A percentile compares a stretch with the other conserved stretches of the same genome.
phyloP scores from a whole-genome alignment of 2,888 invertebrate species.

The Miltochrista miniata region DNA sequence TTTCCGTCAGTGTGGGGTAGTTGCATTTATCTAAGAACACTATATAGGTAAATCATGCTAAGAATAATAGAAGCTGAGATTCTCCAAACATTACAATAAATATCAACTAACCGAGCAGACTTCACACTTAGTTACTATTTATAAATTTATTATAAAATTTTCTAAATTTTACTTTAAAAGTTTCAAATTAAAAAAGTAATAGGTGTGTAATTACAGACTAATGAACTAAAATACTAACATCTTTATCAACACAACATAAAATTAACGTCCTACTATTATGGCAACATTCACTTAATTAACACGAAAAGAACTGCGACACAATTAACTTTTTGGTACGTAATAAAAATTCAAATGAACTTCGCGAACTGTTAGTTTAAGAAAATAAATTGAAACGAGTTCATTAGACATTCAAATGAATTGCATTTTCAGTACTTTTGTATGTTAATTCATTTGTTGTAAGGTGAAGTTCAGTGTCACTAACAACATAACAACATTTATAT shows the following conservation, averaged over 20 bases:
- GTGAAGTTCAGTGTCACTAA: slow-evolving; percentile 79
- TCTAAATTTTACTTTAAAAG: no score
- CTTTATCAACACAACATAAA: slow-evolving; percentile 11
- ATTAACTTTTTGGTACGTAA: slow-evolving; percentile 37
- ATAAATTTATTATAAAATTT: no score
- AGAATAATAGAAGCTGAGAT: no score
- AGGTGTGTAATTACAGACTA: not conserved
- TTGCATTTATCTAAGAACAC: no score
- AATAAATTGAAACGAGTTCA: slow-evolving; percentile 54
- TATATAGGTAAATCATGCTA: no score
- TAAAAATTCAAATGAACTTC: slow-evolving; percentile 53
- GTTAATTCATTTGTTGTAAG: slow-evolving; percentile 70
- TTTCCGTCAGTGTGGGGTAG: no score
- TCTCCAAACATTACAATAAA: no score
- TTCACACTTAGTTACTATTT: no score
- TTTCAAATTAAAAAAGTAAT: no score
- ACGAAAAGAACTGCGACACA: slow-evolving; percentile 29
- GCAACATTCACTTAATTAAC: slow-evolving; percentile 33
- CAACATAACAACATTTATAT: slow-evolving; percentile 52
- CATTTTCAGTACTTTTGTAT: slow-evolving; percentile 80
- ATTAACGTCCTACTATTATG: slow-evolving; percentile 20
- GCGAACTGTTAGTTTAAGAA: slow-evolving; percentile 50
- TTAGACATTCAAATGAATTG: slow-evolving; percentile 73
- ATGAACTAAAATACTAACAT: slow-evolving; percentile 1
- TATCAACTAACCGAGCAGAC: no score